Conservation (phyloP, 2,888 invertebrate genomes). For the Eristalis arbustorum region DNA sequence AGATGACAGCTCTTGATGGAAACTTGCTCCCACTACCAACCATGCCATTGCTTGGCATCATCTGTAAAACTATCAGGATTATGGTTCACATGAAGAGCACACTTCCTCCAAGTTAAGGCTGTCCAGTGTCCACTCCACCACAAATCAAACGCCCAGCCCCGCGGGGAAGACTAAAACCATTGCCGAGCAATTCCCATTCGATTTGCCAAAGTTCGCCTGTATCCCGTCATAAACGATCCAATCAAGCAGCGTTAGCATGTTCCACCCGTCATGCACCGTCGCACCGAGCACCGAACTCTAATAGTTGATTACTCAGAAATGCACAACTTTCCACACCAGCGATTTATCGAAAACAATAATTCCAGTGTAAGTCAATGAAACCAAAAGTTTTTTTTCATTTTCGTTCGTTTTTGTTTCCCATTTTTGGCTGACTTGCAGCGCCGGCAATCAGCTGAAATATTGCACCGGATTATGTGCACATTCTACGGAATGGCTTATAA, state of each 20-base stretch:
- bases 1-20: too few relatives aligned
- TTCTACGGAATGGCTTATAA: neutral
- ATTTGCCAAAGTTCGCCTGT: neutral
- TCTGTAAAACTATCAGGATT: too few relatives aligned
- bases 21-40: too few relatives aligned
- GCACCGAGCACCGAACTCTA: neutral
- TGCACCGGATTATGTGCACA: conserved; percentile 4
- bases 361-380: neutral
- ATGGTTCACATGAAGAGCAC: too few relatives aligned
- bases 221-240: neutral
- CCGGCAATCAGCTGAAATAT: conserved; percentile 2
- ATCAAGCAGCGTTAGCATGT: neutral
- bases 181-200: too few relatives aligned
- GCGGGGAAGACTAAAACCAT: too few relatives aligned
- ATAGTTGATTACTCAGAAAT: neutral
- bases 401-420: neutral
- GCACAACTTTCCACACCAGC: neutral
- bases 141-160: too few relatives aligned
- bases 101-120: too few relatives aligned
- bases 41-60: too few relatives aligned
- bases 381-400: neutral
- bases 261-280: neutral
- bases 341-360: neutral
- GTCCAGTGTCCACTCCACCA: too few relatives aligned
- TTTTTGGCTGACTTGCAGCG: neutral